Conservation (phyloP, 2,797 vertebrate species). For the Muscicapa comitata region DNA sequence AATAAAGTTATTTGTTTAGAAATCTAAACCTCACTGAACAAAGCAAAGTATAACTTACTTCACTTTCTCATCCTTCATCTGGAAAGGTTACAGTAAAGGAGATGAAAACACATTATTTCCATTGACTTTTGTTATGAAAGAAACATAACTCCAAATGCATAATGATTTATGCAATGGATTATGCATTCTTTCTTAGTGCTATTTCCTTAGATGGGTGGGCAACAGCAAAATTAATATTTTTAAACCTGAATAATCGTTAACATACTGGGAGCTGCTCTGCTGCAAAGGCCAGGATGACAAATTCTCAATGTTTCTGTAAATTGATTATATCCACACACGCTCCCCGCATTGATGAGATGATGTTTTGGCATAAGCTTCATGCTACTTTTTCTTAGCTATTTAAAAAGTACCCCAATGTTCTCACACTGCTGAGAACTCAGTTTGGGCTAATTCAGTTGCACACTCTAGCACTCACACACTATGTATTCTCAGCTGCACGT, state of each 20-base stretch:
- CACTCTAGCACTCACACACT: background rate
- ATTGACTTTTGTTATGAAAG: background rate
- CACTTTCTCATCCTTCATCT: background rate
- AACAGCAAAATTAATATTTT: background rate
- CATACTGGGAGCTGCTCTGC: background rate
- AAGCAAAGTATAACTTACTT: background rate
- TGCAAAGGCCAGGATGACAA: background rate
- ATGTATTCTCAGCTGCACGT: rapidly evolving
- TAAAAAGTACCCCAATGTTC: background rate
- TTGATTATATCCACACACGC: background rate
- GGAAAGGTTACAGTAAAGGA: background rate
- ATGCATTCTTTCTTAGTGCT: background rate
- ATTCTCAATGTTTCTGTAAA: background rate
- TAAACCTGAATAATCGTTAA: background rate
- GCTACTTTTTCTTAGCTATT: background rate
- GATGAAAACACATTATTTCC: background rate
- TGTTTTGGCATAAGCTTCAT: background rate
- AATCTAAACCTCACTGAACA: background rate
- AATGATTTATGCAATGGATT: background rate
- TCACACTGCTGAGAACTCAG: background rate
- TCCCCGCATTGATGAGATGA: background rate
- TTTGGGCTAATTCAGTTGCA: background rate
- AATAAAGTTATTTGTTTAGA: background rate
- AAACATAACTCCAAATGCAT: background rate
- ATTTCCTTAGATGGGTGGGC: background rate